Evolutionary conservation across 2,797 vertebrate species (phyloP).

Genomic region (Chrysocyon brachyurus): DNA sequence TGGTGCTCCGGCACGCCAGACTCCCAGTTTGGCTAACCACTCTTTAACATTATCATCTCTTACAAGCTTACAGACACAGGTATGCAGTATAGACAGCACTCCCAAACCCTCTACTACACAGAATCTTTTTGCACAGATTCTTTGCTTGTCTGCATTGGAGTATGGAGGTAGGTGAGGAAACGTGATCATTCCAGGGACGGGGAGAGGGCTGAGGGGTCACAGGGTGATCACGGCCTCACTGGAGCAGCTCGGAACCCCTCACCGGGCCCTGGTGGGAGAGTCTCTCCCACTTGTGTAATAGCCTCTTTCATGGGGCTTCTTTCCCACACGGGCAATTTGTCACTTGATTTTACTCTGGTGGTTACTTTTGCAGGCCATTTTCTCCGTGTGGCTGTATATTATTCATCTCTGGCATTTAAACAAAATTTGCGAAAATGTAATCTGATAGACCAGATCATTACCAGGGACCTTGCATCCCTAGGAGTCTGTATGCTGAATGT

Average conservation of each 20-base stretch:
- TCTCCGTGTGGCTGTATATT: background rate
- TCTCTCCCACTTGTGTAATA: background rate
- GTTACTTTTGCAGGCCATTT: constrained; percentile 8
- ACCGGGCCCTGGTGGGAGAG: fast-evolving
- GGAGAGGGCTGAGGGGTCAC: fast-evolving
- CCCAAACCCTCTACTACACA: no score
- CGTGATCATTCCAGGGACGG: background rate
- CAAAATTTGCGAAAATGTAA: constrained; percentile 37
- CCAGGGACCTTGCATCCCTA: background rate
- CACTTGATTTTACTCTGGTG: background rate
- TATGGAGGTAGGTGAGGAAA: background rate
- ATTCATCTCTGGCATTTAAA: constrained; percentile 42
- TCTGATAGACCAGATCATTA: background rate
- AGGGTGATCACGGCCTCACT: background rate
- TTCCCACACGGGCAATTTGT: background rate
- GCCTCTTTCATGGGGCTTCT: background rate
- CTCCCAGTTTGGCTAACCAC: background rate
- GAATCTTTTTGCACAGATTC: background rate
- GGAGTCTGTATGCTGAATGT: background rate
- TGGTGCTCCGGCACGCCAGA: background rate
- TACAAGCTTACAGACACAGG: background rate
- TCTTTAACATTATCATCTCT: background rate
- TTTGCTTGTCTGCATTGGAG: background rate
- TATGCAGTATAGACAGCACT: background rate
- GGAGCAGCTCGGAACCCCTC: background rate